Percentiles rank a stretch among this genome's conserved stretches.
Evolutionary conservation across 2,797 vertebrate species (phyloP).

Genomic region (Carcharodon carcharias): DNA sequence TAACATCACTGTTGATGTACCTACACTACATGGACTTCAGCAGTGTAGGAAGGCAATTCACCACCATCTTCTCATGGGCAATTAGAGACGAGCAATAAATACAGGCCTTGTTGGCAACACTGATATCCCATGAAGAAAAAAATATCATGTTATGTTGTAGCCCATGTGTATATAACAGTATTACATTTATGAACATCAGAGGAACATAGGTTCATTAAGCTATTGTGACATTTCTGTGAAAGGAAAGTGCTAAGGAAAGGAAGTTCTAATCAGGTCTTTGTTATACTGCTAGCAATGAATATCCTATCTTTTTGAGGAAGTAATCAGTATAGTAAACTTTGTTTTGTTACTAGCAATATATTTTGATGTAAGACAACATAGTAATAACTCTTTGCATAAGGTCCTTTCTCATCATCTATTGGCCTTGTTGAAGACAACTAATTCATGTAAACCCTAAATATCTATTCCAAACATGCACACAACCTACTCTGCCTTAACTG

Average conservation of each 20-base stretch:
- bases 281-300: background rate
- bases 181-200: no score
- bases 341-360: background rate
- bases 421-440: background rate
- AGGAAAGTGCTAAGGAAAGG: background rate
- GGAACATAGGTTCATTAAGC: background rate
- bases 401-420: background rate
- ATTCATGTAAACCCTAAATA: background rate
- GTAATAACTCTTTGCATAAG: background rate
- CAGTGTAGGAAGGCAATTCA: no score
- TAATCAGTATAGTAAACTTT: background rate
- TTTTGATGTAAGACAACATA: background rate
- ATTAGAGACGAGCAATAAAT: no score
- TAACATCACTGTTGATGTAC: no score
- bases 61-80: no score
- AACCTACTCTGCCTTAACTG: background rate
- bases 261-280: background rate
- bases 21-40: no score
- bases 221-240: background rate
- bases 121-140: no score
- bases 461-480: background rate
- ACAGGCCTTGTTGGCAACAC: no score
- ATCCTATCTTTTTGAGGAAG: background rate
- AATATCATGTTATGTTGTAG: no score
- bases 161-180: no score